Evolutionary conservation across 2,888 invertebrate species (phyloP).

Genomic region (Parnassius mnemosyne): DNA sequence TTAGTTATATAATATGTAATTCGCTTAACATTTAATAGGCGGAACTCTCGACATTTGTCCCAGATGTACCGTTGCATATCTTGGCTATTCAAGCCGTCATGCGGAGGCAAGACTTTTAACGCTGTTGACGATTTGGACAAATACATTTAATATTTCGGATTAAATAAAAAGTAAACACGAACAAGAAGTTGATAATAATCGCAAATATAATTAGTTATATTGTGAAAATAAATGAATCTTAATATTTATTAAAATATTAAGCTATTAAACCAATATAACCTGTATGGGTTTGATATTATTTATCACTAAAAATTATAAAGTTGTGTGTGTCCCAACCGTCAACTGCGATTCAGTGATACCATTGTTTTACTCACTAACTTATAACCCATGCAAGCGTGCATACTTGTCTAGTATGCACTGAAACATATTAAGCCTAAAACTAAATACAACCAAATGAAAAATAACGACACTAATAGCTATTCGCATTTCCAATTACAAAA

Average conservation of each 20-base stretch:
- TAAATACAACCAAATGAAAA: not conserved
- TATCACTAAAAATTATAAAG: too few relatives aligned
- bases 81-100: conserved; percentile 16
- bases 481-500: not conserved
- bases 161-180: not conserved
- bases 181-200: not conserved
- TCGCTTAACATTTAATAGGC: conserved; percentile 64
- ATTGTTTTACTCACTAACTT: not conserved
- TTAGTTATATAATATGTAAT: conserved; percentile 3
- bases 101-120: not conserved
- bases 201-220: too few relatives aligned
- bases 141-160: not conserved
- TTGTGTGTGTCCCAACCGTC: conserved; percentile 9
- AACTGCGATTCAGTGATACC: not conserved
- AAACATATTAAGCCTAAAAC: not conserved
- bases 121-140: conserved; percentile 2
- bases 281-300: too few relatives aligned
- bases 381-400: not conserved
- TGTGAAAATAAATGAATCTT: too few relatives aligned
- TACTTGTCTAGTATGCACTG: not conserved
- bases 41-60: conserved; percentile 71
- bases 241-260: too few relatives aligned
- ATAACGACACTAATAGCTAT: not conserved
- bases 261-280: too few relatives aligned
- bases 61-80: conserved; percentile 36